Evolutionary conservation across 2,888 invertebrate species (phyloP).

Genomic region (Tenthredo notha): DNA sequence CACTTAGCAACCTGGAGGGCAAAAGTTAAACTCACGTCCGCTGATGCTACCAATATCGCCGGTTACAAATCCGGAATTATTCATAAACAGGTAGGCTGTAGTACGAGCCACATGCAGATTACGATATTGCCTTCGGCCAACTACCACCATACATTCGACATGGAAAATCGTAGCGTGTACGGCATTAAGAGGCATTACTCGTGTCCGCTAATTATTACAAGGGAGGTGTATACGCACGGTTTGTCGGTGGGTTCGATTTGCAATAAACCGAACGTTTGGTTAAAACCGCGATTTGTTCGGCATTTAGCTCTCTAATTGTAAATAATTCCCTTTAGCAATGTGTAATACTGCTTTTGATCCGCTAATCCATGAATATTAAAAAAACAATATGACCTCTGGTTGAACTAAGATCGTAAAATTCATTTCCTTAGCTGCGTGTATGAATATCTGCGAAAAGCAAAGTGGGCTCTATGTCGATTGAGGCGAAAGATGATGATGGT

Average conservation of each 20-base stretch:
- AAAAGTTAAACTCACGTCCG: constrained; percentile 42
- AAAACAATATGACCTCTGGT: neutral
- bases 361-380: neutral
- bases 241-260: constrained; percentile 16
- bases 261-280: neutral
- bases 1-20: constrained; percentile 34
- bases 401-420: neutral
- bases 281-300: constrained; percentile 8
- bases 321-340: neutral
- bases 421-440: neutral
- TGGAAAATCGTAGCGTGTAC: constrained; percentile 15
- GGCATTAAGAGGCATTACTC: constrained; percentile 44
- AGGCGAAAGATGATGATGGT: neutral
- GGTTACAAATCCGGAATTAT: constrained; percentile 48
- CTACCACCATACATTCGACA: neutral
- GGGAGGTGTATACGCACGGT: neutral
- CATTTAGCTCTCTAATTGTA: neutral
- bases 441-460: neutral
- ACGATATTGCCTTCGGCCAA: constrained; percentile 37
- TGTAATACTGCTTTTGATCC: neutral
- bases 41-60: constrained; percentile 33
- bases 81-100: constrained; percentile 47
- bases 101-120: constrained; percentile 45
- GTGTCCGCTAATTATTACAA: constrained; percentile 37
- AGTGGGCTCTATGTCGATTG: neutral